Evolutionary conservation across 2,888 invertebrate genomes (phyloP).

Genomic region (Hirtodrosophila histrioides): DNA sequence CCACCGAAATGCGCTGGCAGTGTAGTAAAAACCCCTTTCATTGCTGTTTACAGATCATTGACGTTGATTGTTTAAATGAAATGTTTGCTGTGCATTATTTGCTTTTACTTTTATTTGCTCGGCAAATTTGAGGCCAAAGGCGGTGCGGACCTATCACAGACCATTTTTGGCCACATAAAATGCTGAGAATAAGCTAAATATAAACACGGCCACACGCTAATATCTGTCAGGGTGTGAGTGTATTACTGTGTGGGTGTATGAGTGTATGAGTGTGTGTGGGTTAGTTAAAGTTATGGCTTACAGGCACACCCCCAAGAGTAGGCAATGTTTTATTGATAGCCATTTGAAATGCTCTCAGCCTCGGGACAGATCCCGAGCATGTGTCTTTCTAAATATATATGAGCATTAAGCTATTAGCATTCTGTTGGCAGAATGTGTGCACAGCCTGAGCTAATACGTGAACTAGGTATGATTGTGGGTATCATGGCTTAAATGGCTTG

Average conservation of each 20-base stretch:
- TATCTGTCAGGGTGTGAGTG: too few species aligned
- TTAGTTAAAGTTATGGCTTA: constrained; percentile 50
- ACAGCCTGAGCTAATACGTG: constrained; percentile 6
- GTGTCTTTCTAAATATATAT: constrained; percentile 31
- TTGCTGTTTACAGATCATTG: constrained; percentile 81
- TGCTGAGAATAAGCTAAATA: constrained; percentile 66
- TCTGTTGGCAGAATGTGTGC: constrained; percentile 13
- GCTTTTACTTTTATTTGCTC: constrained; percentile 69
- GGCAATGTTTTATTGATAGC: constrained; percentile 72
- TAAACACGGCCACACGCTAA: constrained; percentile 32
- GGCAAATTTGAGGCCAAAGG: constrained; percentile 43
- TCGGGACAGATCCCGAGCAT: constrained; percentile 32
- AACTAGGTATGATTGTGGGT: neutral
- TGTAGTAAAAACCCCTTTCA: constrained; percentile 73
- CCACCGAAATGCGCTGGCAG: constrained; percentile 38
- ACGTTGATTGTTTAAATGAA: constrained; percentile 81
- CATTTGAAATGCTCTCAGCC: constrained; percentile 31
- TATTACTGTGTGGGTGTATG: too few species aligned
- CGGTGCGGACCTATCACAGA: constrained; percentile 33
- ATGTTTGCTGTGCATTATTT: constrained; percentile 79
- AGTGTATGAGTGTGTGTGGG: neutral
- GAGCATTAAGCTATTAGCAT: constrained; percentile 48
- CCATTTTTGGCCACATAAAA: constrained; percentile 59
- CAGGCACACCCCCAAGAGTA: constrained; percentile 39
- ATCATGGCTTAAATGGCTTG: neutral